Evolutionary conservation across 2,113 vertebrate genomes (phyloP).

Genomic region (Nettapus auritus): DNA sequence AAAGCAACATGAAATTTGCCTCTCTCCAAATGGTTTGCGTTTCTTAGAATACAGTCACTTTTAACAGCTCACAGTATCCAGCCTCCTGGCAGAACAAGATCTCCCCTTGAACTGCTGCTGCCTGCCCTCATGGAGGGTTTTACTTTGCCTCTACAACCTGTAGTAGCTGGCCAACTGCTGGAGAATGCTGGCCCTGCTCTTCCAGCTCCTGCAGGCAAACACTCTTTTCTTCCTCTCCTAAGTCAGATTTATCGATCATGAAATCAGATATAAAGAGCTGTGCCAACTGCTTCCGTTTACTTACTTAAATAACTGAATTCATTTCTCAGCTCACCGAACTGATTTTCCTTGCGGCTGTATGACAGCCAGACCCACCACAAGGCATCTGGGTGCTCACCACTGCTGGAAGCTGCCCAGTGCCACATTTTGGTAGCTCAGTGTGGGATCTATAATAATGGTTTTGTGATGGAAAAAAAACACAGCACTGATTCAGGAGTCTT

Average conservation of each 20-base stretch:
- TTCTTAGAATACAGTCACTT: not conserved
- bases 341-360: not conserved
- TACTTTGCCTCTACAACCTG: not conserved
- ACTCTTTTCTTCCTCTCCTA: not conserved
- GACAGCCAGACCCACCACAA: not conserved
- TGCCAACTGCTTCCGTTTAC: rapidly evolving
- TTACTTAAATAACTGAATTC: not conserved
- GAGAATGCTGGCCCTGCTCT: not conserved
- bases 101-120: not conserved
- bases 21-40: not conserved
- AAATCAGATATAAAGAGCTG: not conserved
- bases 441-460: not conserved
- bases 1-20: not conserved
- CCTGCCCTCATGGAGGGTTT: not conserved
- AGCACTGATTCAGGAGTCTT: not conserved
- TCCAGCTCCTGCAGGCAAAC: not conserved
- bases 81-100: not conserved
- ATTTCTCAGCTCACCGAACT: not conserved
- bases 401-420: not conserved
- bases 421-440: rapidly evolving
- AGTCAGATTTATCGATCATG: not conserved
- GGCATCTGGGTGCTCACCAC: not conserved
- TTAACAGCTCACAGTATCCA: not conserved
- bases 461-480: not conserved
- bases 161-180: not conserved